These are phyloP conservation scores for Alcedo quadribrachys DNA, from an alignment of 2,797 vertebrate species.

Conservation along the genomic window DNA sequence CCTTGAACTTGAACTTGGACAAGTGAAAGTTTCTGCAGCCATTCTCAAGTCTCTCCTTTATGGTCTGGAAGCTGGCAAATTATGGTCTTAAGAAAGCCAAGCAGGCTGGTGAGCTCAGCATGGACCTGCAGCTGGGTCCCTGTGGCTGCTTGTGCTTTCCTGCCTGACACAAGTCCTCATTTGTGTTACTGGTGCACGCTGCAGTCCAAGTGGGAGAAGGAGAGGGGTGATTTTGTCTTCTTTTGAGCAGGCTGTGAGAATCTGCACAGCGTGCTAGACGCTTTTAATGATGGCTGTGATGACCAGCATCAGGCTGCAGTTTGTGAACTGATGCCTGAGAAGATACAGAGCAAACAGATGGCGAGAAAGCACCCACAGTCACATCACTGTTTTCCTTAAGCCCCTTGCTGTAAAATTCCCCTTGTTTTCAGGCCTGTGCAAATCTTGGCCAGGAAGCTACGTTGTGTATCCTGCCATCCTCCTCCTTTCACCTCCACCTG, in stretches of 20 bases:
- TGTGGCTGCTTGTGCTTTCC: neutral
- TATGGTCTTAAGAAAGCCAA: neutral
- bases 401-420: neutral
- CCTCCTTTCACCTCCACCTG: neutral
- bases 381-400: neutral
- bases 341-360: neutral
- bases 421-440: neutral
- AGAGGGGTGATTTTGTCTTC: neutral
- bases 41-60: neutral
- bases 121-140: neutral
- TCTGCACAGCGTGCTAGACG: accelerated
- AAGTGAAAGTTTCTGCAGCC: neutral
- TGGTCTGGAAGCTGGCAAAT: neutral
- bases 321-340: neutral
- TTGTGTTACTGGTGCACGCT: no score
- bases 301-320: neutral
- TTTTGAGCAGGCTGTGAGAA: neutral
- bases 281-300: no score
- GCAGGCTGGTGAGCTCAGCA: neutral
- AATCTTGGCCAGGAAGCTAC: neutral
- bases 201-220: neutral
- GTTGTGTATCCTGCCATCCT: neutral
- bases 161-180: accelerated
- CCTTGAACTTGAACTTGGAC: neutral
- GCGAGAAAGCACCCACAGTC: neutral